A percentile compares a stretch with the other conserved stretches of the same genome.
Conservation (phyloP, 35 echinoderm and acorn worm genomes). For the Apostichopus japonicus region DNA sequence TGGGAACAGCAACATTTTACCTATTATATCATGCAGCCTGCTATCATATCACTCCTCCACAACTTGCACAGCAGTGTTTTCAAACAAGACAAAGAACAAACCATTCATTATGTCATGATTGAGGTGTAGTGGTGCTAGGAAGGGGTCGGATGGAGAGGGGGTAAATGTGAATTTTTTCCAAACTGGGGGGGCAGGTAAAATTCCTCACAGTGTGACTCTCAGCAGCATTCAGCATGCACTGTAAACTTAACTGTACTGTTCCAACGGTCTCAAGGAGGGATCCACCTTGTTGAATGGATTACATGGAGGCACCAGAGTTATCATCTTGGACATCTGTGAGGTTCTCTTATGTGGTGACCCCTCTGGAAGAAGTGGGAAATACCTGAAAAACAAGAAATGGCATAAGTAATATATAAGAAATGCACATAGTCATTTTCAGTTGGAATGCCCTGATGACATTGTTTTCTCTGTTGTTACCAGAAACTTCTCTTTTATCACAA, state of each 20-base stretch:
- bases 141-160: neutral
- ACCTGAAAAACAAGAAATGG: conserved; percentile 3
- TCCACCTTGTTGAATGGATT: conserved; percentile 93
- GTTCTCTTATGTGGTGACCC: conserved; percentile 76
- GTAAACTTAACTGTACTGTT: conserved; percentile 72
- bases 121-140: neutral
- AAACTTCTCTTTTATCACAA: too few species aligned
- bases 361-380: conserved; percentile 33
- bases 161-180: neutral
- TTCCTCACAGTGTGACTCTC: neutral
- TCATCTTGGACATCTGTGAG: conserved; percentile 97
- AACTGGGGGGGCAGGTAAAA: too few species aligned
- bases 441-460: too few species aligned
- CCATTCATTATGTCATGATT: too few species aligned
- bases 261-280: conserved; percentile 52
- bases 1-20: too few species aligned
- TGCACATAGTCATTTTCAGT: too few species aligned
- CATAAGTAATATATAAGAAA: too few species aligned
- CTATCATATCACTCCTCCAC: too few species aligned
- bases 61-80: too few species aligned
- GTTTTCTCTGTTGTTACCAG: too few species aligned
- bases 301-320: conserved; percentile 92
- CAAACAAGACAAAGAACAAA: too few species aligned
- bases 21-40: too few species aligned
- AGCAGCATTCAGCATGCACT: neutral